A percentile compares a stretch with the other conserved stretches of the same genome.
Conservation (phyloP, 2,797 vertebrate genomes). For the Gambusia yucatana region DNA sequence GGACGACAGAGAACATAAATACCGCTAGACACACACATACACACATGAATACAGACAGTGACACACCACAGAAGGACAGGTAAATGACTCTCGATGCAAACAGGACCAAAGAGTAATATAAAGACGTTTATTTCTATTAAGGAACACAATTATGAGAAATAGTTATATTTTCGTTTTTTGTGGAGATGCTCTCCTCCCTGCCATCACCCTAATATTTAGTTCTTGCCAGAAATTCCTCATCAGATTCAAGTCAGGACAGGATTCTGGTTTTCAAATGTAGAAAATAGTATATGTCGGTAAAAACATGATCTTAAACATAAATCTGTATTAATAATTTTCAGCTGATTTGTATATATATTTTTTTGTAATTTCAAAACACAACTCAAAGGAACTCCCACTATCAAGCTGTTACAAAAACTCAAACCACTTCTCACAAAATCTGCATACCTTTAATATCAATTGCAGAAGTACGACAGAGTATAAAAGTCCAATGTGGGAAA, state of each 20-base stretch:
- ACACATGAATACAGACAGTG: conserved; percentile 26
- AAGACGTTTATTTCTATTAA: not conserved
- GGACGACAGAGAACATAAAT: conserved; percentile 21
- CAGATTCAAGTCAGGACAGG: not conserved
- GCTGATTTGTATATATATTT: not conserved
- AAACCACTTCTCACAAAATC: not conserved
- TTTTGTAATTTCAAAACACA: not conserved
- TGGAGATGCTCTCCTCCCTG: not conserved
- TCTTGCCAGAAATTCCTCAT: not conserved
- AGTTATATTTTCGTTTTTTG: not conserved
- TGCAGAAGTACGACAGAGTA: not conserved
- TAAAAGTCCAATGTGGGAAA: not conserved
- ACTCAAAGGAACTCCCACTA: not conserved
- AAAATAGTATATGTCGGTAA: not conserved
- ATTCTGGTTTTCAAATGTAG: not conserved
- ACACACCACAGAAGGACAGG: conserved; percentile 29
- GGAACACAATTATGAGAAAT: not conserved
- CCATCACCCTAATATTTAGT: not conserved
- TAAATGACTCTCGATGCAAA: conserved; percentile 22
- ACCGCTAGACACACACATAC: conserved; percentile 11
- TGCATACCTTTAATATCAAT: not conserved
- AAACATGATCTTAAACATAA: not conserved
- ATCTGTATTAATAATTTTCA: not conserved
- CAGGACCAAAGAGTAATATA: conserved; percentile 22
- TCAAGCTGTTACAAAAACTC: not conserved